Conservation (phyloP, 2,113 vertebrate genomes). For the Solea solea region DNA sequence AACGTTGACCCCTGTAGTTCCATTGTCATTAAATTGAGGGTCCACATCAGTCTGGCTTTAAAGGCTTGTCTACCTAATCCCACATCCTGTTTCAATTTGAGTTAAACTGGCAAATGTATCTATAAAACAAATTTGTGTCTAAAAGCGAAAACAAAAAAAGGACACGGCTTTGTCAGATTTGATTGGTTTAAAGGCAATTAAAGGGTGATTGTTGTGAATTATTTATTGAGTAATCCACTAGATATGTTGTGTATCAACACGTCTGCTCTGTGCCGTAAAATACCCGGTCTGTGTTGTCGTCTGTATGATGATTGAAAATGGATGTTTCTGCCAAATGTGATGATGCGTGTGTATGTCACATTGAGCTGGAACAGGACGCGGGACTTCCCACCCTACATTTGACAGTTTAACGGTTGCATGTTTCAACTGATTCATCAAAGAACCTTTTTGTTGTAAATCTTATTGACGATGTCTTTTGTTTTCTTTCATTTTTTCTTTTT, state of each 20-base stretch:
- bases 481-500: too few species aligned
- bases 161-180: too few species aligned
- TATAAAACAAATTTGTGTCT: too few species aligned
- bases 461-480: too few species aligned
- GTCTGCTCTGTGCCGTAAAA: neutral
- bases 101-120: too few species aligned
- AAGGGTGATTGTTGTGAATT: neutral
- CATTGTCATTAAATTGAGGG: too few species aligned
- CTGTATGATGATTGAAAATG: constrained; percentile 16
- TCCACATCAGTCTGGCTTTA: too few species aligned
- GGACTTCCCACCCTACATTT: constrained; percentile 3
- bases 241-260: constrained; percentile 33
- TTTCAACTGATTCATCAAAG: neutral
- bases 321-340: constrained; percentile 8
- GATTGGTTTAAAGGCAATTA: neutral
- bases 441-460: too few species aligned
- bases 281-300: neutral
- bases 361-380: neutral
- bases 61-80: too few species aligned
- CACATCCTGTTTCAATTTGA: too few species aligned
- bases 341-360: neutral
- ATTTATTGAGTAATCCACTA: neutral
- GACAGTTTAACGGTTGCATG: constrained; percentile 12
- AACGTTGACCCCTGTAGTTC: too few species aligned
- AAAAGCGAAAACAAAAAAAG: too few species aligned